Evolutionary conservation across 2,888 invertebrate genomes (phyloP).

Genomic region (Anarsia innoxiella): DNA sequence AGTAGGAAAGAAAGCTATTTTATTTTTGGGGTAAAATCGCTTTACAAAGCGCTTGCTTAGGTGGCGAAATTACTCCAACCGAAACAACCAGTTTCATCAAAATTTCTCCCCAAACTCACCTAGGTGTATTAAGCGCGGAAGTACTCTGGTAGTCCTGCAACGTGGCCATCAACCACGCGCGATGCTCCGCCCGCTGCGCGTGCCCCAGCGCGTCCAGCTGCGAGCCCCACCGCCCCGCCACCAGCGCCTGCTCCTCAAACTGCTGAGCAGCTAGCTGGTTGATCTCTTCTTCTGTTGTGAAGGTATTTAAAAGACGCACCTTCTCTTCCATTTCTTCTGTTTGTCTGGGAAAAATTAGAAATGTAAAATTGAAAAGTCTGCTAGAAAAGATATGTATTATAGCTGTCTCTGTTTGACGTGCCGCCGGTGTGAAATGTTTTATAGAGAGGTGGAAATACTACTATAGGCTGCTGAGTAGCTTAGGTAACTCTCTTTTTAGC

Average conservation of each 20-base stretch:
- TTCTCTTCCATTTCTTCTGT: slow-evolving; percentile 92
- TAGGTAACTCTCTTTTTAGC: too few relatives aligned
- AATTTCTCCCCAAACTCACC: slow-evolving; percentile 48
- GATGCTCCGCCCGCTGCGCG: slow-evolving; percentile 89
- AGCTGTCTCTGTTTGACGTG: too few relatives aligned
- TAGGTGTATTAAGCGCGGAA: slow-evolving; percentile 76
- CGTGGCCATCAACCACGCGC: slow-evolving; percentile 91
- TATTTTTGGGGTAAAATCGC: too few relatives aligned
- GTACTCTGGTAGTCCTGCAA: slow-evolving; percentile 66
- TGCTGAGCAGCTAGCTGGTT: slow-evolving; percentile 88
- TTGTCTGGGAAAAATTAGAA: slow-evolving; percentile 82
- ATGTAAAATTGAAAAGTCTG: too few relatives aligned
- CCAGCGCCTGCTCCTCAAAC: slow-evolving; percentile 87
- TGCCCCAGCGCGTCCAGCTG: slow-evolving; percentile 89
- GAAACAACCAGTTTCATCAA: too few relatives aligned
- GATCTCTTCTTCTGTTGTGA: slow-evolving; percentile 86
- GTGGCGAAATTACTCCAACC: too few relatives aligned
- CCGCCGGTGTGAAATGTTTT: too few relatives aligned
- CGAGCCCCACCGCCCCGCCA: slow-evolving; percentile 90
- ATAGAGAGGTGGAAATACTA: too few relatives aligned
- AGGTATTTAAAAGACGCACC: slow-evolving; percentile 84
- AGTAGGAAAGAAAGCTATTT: too few relatives aligned
- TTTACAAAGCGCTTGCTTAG: too few relatives aligned
- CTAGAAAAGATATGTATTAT: too few relatives aligned
- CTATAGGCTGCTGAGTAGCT: too few relatives aligned